Conservation (phyloP, 2,797 vertebrate species). For the Rhabdophis nuchalis region DNA sequence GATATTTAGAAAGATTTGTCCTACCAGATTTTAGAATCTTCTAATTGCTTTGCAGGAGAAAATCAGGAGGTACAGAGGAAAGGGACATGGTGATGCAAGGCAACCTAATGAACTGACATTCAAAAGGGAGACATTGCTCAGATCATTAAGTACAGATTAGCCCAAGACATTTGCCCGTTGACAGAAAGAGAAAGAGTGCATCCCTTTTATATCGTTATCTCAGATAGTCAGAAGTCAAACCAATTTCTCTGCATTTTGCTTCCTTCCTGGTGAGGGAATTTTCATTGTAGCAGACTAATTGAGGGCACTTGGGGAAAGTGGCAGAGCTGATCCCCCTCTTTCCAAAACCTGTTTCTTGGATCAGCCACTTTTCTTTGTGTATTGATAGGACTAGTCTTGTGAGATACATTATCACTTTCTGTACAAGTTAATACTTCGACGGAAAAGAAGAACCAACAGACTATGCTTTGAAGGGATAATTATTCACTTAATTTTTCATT, state of each 20-base stretch:
- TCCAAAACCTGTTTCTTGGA: background rate
- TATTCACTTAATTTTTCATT: background rate
- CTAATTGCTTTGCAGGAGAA: background rate
- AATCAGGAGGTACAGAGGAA: fast-evolving
- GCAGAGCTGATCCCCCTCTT: background rate
- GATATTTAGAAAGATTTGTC: background rate
- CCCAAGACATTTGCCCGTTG: background rate
- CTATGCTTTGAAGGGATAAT: background rate
- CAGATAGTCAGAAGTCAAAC: background rate
- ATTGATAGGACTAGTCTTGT: background rate
- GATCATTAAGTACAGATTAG: background rate
- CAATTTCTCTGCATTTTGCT: background rate
- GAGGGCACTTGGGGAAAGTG: background rate
- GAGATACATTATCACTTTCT: background rate
- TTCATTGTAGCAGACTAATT: background rate
- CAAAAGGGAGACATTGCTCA: background rate
- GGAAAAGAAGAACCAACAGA: background rate
- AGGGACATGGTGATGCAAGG: background rate
- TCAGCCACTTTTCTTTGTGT: background rate
- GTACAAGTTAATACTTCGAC: background rate
- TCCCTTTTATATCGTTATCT: background rate
- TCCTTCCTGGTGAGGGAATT: background rate
- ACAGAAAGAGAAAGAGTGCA: background rate
- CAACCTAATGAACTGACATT: background rate
- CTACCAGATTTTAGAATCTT: background rate